Evolutionary conservation across 2,113 vertebrate species (phyloP).

Genomic region (Rhinogobius similis): DNA sequence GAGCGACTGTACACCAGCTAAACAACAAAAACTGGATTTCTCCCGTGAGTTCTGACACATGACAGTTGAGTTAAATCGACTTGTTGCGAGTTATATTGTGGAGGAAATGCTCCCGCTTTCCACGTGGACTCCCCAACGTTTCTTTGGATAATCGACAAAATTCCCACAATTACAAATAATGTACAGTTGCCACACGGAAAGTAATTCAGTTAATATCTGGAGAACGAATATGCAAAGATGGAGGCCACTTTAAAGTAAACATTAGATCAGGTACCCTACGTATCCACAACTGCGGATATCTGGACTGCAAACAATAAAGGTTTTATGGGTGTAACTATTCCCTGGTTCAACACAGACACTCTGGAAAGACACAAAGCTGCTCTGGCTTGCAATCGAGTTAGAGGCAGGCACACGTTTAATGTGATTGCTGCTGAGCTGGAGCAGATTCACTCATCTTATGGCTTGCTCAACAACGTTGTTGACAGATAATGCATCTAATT

Average conservation of each 20-base stretch:
- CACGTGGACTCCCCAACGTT: constrained; percentile 13
- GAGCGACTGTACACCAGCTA: neutral
- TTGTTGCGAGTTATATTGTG: neutral
- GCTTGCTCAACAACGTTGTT: neutral
- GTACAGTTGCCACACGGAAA: constrained; percentile 5
- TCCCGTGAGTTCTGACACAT: neutral
- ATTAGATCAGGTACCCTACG: constrained; percentile 15
- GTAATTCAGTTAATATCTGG: neutral
- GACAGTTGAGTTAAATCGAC: neutral
- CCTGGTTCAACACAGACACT: constrained; percentile 9
- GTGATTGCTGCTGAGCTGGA: neutral
- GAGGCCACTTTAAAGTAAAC: neutral
- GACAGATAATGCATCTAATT: constrained; percentile 16
- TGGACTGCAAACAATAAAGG: constrained; percentile 11
- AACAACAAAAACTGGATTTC: constrained; percentile 5
- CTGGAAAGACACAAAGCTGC: neutral
- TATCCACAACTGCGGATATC: constrained; percentile 15
- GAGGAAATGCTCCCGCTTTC: constrained; percentile 16
- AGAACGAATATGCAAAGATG: constrained; percentile 4
- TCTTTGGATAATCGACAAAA: neutral
- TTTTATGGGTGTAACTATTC: constrained; percentile 19
- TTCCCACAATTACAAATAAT: neutral
- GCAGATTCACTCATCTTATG: neutral
- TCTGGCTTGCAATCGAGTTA: constrained; percentile 8
- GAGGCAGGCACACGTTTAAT: constrained; percentile 8